Evolutionary conservation across 2,797 vertebrate species (phyloP), one percentile per base, ranked within the genome.

Genomic region (Euthynnus affinis): DNA sequence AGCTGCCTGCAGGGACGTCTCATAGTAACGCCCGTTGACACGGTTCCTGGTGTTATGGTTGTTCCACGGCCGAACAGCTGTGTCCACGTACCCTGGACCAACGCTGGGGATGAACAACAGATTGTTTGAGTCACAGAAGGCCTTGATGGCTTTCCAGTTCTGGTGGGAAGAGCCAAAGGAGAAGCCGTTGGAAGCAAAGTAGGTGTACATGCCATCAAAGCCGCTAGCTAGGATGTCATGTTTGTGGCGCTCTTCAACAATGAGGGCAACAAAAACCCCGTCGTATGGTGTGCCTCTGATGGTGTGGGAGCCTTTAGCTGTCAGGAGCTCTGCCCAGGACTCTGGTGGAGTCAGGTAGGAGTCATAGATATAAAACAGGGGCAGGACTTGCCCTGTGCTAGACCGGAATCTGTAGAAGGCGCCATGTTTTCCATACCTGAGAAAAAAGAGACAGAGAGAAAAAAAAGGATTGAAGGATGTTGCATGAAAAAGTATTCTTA

Each of bases 111-210:
- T 94, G 77, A 98, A 98, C 71, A 97, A 93, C 60, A 97, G 92
- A 62, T 96, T 96, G 91, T 96, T 96, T 42, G 90, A 82, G 6
- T 97, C 96, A 2, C 97, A 98, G 88, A 97, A 98, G 6, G 86
- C 88, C 89, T 97, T 97, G 88, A 97, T 93, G 15, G 94, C 92
- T 88, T 96, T 96, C 97, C 96, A 55, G 94, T 97, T 98, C 92
- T 97, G 97, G 88, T 97, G 96, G 12, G 97, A 97, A 0, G 97
- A 97, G 79, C 96, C 97, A 4, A 96, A 98, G 49, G 97, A 98
- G 90, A 97, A 97, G 40, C 96, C 96, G 0, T 97, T 97, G 81
- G 97, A 97, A 49, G 97, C 96, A 15, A 97, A 98, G 86, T 97
- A 97, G 3, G 97, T 97, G 78, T 97, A 98, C 78, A 96, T 96